phyloP scores from a whole-genome alignment of 2,888 invertebrate genomes.

The Linyphia triangularis region DNA sequence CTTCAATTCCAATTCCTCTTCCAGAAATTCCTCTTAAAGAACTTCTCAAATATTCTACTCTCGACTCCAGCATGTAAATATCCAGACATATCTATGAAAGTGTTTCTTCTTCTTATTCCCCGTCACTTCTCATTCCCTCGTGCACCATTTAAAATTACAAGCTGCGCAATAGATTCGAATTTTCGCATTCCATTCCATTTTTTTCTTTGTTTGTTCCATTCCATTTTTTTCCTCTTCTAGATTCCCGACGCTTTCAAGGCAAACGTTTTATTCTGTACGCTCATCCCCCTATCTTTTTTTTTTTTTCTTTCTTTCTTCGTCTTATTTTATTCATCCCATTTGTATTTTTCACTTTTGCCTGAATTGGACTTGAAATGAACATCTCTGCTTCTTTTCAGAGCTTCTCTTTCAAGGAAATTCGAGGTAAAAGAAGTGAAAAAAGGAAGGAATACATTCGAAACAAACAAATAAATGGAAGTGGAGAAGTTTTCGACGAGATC shows the following conservation, averaged over 20 bases:
- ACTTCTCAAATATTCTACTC: background rate
- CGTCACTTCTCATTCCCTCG: background rate
- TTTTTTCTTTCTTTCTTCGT: background rate
- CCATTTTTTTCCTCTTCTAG: background rate
- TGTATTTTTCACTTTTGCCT: constrained; percentile 53
- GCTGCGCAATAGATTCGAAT: constrained; percentile 56
- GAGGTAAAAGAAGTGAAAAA: constrained; percentile 13
- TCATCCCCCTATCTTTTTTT: constrained; percentile 1
- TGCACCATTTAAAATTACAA: constrained; percentile 57
- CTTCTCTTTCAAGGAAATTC: background rate
- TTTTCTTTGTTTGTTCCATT: constrained; percentile 11
- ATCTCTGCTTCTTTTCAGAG: constrained; percentile 47
- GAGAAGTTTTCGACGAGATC: constrained; percentile 16
- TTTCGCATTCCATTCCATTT: constrained; percentile 10
- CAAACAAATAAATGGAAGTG: background rate
- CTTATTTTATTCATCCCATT: constrained; percentile 48
- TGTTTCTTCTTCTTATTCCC: background rate
- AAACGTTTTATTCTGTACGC: constrained; percentile 10
- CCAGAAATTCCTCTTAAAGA: background rate
- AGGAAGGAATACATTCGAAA: constrained; percentile 18
- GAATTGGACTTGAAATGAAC: constrained; percentile 61
- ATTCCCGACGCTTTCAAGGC: background rate
- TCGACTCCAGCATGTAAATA: background rate
- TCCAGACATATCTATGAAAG: constrained; percentile 2
- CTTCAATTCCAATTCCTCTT: background rate